Conservation (phyloP, 2,113 vertebrate genomes). For the Nothoprocta perdicaria region DNA sequence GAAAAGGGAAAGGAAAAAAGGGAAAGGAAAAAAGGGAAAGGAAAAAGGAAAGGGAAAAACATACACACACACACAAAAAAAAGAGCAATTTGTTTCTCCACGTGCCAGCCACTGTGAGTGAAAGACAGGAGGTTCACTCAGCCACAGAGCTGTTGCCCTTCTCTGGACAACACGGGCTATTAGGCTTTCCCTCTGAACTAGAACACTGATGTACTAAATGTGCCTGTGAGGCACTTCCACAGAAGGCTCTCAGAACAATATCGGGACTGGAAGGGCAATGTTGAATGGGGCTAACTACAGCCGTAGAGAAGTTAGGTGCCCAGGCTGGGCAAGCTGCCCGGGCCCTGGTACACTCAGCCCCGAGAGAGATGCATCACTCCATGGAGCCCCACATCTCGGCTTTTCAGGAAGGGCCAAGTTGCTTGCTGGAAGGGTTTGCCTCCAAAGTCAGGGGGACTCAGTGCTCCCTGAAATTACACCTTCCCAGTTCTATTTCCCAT, state of each 20-base stretch:
- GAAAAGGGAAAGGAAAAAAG: too few relatives aligned
- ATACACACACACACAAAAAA: too few relatives aligned
- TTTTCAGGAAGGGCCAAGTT: not conserved
- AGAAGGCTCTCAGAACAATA: not conserved
- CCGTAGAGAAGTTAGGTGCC: not conserved
- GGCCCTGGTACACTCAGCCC: not conserved
- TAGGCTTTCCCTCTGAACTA: not conserved
- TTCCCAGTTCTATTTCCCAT: not conserved
- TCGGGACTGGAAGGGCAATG: not conserved
- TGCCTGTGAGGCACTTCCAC: not conserved
- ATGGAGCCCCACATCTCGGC: not conserved
- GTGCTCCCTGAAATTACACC: not conserved
- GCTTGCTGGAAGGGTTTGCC: not conserved
- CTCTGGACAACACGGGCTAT: not conserved
- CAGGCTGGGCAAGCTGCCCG: not conserved
- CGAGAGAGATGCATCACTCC: not conserved
- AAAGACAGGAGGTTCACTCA: not conserved
- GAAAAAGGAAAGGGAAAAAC: too few relatives aligned
- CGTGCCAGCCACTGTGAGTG: accelerated
- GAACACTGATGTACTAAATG: not conserved
- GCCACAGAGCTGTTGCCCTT: not conserved
- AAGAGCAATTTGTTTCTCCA: not conserved
- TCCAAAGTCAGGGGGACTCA: not conserved
- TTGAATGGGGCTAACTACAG: not conserved
- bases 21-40: too few relatives aligned